phyloP scores from a whole-genome alignment of 2,797 vertebrate species.

The Girardinus metallicus region DNA sequence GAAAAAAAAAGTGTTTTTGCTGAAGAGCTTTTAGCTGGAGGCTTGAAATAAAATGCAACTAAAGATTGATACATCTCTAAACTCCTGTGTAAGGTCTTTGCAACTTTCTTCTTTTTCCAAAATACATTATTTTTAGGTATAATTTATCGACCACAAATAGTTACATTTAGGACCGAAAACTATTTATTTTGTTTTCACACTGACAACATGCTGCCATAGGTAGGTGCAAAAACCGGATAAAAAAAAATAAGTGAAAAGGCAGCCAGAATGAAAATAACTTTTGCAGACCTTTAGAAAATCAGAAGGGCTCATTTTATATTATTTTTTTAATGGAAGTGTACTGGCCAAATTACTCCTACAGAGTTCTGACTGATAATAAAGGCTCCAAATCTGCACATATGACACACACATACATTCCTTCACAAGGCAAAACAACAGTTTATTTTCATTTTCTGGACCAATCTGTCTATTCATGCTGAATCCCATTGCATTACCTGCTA shows the following conservation, averaged over 20 bases:
- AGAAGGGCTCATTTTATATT: not conserved
- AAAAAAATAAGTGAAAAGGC: not conserved
- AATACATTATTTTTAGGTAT: not conserved
- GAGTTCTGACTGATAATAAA: not conserved
- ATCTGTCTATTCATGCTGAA: not conserved
- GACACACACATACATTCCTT: not conserved
- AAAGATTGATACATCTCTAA: not conserved
- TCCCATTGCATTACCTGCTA: not conserved
- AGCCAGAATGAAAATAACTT: not conserved
- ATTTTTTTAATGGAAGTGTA: not conserved
- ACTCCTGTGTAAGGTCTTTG: not conserved
- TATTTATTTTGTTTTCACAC: not conserved
- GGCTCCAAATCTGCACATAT: not conserved
- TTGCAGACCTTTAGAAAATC: constrained; percentile 1
- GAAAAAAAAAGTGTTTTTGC: not conserved
- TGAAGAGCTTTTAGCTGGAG: not conserved
- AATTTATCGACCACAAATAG: not conserved
- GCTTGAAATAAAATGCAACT: not conserved
- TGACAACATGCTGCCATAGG: not conserved
- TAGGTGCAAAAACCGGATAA: not conserved
- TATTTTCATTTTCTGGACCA: not conserved
- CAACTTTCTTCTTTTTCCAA: not conserved
- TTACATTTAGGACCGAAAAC: not conserved
- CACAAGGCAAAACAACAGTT: not conserved
- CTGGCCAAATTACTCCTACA: not conserved